Conservation (phyloP, 2,797 vertebrate species). For the Scleropages formosus region DNA sequence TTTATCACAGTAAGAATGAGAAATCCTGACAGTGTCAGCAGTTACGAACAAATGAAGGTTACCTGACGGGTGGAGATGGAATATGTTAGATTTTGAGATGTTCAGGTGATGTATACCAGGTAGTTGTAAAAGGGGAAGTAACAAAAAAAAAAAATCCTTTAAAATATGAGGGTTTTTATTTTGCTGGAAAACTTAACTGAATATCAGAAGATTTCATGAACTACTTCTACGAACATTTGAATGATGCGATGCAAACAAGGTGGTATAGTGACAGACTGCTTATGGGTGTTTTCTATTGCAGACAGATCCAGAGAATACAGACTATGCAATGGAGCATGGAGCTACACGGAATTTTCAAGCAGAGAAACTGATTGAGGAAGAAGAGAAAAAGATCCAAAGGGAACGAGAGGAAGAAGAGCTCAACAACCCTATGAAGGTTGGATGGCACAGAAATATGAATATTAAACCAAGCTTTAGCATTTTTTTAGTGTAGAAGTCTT, state of each 20-base stretch:
- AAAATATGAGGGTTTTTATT: too few species aligned
- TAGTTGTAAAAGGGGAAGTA: too few species aligned
- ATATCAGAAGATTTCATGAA: too few species aligned
- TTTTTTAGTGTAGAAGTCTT: not conserved
- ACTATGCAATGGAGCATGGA: constrained; percentile 94
- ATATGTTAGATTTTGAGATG: too few species aligned
- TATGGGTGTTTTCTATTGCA: constrained; percentile 42
- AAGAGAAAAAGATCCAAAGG: constrained; percentile 83
- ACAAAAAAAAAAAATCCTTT: too few species aligned
- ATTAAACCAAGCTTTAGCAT: not conserved
- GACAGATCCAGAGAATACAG: constrained; percentile 95
- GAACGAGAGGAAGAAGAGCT: constrained; percentile 94
- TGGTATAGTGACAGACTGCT: not conserved
- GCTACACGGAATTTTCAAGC: constrained; percentile 95
- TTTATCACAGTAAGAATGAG: too few species aligned
- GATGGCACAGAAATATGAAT: not conserved
- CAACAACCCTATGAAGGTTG: constrained; percentile 96
- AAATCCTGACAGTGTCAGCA: too few species aligned
- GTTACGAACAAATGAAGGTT: too few species aligned
- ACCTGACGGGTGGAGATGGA: too few species aligned
- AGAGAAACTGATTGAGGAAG: constrained; percentile 91
- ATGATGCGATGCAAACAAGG: not conserved
- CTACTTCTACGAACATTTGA: not conserved
- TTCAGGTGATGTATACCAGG: too few species aligned
- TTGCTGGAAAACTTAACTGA: too few species aligned